Percentiles rank a stretch among this genome's conserved stretches.
phyloP scores from a whole-genome alignment of 2,888 invertebrate species.

The Ichneumoninae sp. region DNA sequence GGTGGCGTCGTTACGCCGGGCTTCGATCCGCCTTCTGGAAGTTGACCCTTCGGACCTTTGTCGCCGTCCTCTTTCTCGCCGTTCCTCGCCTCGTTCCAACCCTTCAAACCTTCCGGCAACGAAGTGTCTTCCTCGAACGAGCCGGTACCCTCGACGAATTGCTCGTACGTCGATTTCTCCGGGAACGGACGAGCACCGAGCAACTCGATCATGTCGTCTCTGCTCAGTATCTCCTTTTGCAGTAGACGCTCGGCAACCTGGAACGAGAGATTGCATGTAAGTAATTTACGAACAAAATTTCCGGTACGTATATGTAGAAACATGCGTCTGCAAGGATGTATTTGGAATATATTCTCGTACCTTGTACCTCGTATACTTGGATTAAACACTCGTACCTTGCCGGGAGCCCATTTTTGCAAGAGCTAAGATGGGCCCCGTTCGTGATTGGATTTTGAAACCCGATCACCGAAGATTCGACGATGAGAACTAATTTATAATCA shows the following conservation, averaged over 20 bases:
- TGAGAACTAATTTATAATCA: not conserved
- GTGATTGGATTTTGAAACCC: not conserved
- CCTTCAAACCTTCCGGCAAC: constrained; percentile 96
- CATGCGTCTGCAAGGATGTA: not conserved
- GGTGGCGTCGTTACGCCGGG: constrained; percentile 51
- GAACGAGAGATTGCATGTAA: not conserved
- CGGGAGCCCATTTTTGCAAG: not conserved
- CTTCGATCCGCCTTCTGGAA: constrained; percentile 40
- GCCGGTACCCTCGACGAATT: constrained; percentile 99
- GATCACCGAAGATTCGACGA: not conserved
- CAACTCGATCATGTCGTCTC: constrained; percentile 99
- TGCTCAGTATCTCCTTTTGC: constrained; percentile 96
- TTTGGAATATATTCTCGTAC: not conserved
- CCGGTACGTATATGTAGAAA: too few species aligned
- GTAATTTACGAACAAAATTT: not conserved
- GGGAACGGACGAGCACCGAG: constrained; percentile 97
- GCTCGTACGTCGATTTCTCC: constrained; percentile 99
- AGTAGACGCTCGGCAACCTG: constrained; percentile 93
- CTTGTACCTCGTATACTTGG: not conserved
- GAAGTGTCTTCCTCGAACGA: constrained; percentile 98
- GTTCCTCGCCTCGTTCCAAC: constrained; percentile 93
- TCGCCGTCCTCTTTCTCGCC: constrained; percentile 79
- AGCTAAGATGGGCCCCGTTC: not conserved
- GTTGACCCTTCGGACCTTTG: constrained; percentile 52
- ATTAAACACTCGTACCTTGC: not conserved